Evolutionary conservation across 2,888 invertebrate genomes (phyloP), one percentile per base, ranked within the genome.

Genomic region (Drosophila kanekoi): DNA sequence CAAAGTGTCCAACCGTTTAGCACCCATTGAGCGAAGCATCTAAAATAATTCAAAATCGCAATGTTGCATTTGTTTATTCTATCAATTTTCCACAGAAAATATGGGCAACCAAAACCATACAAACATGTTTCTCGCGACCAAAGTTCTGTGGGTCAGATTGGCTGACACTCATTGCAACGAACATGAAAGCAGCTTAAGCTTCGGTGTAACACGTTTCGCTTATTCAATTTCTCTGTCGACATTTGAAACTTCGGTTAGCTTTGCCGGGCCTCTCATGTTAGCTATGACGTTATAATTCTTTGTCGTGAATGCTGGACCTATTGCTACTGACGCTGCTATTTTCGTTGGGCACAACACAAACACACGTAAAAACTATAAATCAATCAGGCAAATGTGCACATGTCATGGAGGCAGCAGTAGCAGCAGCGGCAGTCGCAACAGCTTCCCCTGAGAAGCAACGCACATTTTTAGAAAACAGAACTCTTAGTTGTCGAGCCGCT

Each of bases 301-400:
- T 67, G 68, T 58, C 62, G 59, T 62, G 56, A 57, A 59, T 54
- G 53, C 33, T 11, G 56, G 47, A 35, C n/a, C 45, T 44, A 37
- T 57, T 47, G 41, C 62, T 14, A 35, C 18, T 23, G 43, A 16
- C 45, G 45, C 52, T 35, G 37, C n/a, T 33, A 47, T 28, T 33
- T 28, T 40, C 14, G 51, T 48, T 49, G 75, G 66, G 61, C 64
- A 57, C 45, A 51, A 41, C 64, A 58, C 65, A 62, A 67, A 68
- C 56, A 69, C 77, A 79, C 79, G 74, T 70, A 77, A 72, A 57
- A 79, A 73, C 88, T 75, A 86, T 88, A 86, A 88, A 88, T 86
- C 86, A 86, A 79, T 86, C 86, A 86, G 85, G 72, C 86, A 83
- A 74, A 88, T 88, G 88, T 81, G 86, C 88, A 87, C 74, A 87